phyloP scores from a whole-genome alignment of 2,113 vertebrate species.

The Upupa epops region DNA sequence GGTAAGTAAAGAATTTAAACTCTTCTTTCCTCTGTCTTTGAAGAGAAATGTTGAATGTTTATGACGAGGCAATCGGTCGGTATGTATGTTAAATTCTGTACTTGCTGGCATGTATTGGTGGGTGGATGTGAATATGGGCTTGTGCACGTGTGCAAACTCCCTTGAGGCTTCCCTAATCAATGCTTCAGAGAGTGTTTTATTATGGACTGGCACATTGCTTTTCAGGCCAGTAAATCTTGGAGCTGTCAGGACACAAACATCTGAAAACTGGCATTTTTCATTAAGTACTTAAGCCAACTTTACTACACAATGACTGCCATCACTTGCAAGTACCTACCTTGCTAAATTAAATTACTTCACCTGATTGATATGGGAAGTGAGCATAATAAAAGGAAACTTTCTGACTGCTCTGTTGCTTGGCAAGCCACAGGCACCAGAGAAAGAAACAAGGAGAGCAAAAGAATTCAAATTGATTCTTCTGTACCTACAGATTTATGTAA shows the following conservation, averaged over 20 bases:
- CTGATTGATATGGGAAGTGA: not conserved
- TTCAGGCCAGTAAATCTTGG: not conserved
- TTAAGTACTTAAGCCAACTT: constrained; percentile 1
- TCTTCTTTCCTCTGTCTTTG: not conserved
- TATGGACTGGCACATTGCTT: not conserved
- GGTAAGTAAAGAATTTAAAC: constrained; percentile 12
- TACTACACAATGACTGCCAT: not conserved
- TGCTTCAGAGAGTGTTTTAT: not conserved
- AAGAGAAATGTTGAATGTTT: not conserved
- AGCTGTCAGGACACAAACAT: not conserved
- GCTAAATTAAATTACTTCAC: constrained; percentile 31
- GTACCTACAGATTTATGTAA: not conserved
- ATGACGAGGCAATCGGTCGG: not conserved
- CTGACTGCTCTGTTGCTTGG: not conserved
- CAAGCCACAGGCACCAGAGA: not conserved
- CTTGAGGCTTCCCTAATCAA: not conserved
- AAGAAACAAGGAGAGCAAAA: not conserved
- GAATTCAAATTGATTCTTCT: not conserved
- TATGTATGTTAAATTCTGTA: not conserved
- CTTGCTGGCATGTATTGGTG: not conserved
- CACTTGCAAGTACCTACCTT: not conserved
- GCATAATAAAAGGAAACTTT: not conserved
- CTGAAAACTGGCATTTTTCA: constrained; percentile 16
- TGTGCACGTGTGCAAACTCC: not conserved
- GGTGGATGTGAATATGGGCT: not conserved